Conservation (phyloP, 2,888 invertebrate genomes). For the Tetheella fluctuosa region DNA sequence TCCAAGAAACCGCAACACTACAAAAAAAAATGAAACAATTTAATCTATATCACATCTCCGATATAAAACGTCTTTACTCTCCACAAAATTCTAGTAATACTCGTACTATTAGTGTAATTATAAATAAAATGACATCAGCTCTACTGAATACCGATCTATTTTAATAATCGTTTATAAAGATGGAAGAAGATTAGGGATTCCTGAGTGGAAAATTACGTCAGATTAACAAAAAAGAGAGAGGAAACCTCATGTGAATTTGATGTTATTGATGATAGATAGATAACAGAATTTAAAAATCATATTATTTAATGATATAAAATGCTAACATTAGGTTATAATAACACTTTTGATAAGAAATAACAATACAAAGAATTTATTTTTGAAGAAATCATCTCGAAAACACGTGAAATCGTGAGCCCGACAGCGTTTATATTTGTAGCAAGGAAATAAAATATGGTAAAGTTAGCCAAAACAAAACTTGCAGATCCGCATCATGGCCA, state of each 20-base stretch:
- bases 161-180: background rate
- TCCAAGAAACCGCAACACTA: constrained; percentile 38
- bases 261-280: background rate
- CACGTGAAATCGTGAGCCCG: background rate
- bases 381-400: background rate
- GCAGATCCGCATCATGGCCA: constrained; percentile 1
- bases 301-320: no score
- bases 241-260: background rate
- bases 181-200: background rate
- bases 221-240: background rate
- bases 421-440: background rate
- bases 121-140: constrained; percentile 5
- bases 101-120: background rate
- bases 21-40: constrained; percentile 42
- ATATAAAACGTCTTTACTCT: constrained; percentile 9
- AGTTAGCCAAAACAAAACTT: constrained; percentile 3
- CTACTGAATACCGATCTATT: background rate
- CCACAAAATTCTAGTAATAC: constrained; percentile 4
- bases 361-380: background rate
- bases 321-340: no score
- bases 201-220: background rate
- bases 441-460: background rate
- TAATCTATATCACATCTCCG: constrained; percentile 12
- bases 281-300: no score
- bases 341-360: no score